Evolutionary conservation across 2,888 invertebrate genomes (phyloP).

Genomic region (Nasonia oneida): DNA sequence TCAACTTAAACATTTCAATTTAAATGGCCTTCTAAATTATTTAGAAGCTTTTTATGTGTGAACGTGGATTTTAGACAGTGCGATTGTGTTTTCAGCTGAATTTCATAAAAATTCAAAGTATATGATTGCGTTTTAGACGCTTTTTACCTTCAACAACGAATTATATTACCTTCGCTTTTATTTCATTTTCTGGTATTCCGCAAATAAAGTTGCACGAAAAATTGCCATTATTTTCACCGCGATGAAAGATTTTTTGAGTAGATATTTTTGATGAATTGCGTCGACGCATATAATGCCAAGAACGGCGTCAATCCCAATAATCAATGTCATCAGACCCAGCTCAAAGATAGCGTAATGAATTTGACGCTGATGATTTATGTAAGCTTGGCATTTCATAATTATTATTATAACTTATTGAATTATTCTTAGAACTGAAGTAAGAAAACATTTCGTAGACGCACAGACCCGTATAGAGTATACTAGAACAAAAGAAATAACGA

Average conservation of each 20-base stretch:
- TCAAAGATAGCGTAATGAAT: background rate
- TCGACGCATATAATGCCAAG: background rate
- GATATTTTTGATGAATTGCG: background rate
- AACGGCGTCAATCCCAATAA: background rate
- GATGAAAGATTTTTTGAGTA: background rate
- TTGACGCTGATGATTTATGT: background rate
- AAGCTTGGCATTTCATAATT: too few relatives aligned
- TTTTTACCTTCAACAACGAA: background rate
- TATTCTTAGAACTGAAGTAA: too few relatives aligned
- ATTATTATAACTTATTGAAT: too few relatives aligned
- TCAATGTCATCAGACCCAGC: background rate
- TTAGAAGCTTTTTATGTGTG: background rate
- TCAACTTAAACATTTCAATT: background rate
- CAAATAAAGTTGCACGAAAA: background rate
- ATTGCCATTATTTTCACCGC: background rate
- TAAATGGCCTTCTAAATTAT: background rate
- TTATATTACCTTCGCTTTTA: background rate
- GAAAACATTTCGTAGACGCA: too few relatives aligned
- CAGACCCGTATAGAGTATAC: too few relatives aligned
- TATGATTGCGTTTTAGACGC: background rate
- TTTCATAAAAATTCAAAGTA: background rate
- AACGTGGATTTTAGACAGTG: background rate
- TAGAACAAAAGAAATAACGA: too few relatives aligned
- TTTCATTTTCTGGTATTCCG: background rate
- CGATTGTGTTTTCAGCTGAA: background rate